These are phyloP conservation scores for Arrhamphus sclerolepis DNA, from an alignment of 2,797 vertebrate species.

Conservation along the genomic window DNA sequence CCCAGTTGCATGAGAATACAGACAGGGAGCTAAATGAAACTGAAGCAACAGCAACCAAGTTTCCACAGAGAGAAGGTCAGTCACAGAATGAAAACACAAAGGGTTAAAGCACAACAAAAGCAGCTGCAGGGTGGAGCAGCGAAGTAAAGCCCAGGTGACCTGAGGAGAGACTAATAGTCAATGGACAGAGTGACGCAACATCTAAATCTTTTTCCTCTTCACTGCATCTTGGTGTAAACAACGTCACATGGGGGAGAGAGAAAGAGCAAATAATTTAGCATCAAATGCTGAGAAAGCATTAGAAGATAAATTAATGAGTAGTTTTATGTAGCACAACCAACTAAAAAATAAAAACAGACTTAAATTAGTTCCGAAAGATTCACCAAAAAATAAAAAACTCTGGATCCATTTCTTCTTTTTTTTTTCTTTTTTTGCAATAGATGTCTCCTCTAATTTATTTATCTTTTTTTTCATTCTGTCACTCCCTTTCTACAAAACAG, in stretches of 20 bases:
- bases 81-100: slow-evolving; percentile 9
- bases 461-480: slow-evolving; percentile 20
- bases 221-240: slow-evolving; percentile 58
- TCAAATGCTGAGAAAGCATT: too few species aligned
- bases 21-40: slow-evolving; percentile 21
- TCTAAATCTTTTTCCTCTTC: slow-evolving; percentile 50
- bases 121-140: slow-evolving; percentile 26
- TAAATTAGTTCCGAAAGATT: slow-evolving; percentile 14
- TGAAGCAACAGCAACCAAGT: slow-evolving; percentile 8
- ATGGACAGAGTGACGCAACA: slow-evolving; percentile 52
- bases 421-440: too few species aligned
- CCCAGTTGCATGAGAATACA: slow-evolving; percentile 52
- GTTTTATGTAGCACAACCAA: too few species aligned
- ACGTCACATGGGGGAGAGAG: slow-evolving; percentile 33
- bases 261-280: not conserved
- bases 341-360: too few species aligned
- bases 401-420: not conserved
- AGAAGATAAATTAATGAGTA: too few species aligned
- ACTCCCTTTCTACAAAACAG: slow-evolving; percentile 60
- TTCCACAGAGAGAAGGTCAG: not conserved
- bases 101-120: slow-evolving; percentile 41
- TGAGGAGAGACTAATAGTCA: slow-evolving; percentile 40
- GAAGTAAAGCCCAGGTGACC: slow-evolving; percentile 54
- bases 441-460: slow-evolving; percentile 35
- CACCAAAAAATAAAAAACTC: slow-evolving; percentile 8